A percentile compares a stretch with the other conserved stretches of the same genome.
Conservation (phyloP, 2,797 vertebrate genomes). For the Sebastiscus albofasciatus region DNA sequence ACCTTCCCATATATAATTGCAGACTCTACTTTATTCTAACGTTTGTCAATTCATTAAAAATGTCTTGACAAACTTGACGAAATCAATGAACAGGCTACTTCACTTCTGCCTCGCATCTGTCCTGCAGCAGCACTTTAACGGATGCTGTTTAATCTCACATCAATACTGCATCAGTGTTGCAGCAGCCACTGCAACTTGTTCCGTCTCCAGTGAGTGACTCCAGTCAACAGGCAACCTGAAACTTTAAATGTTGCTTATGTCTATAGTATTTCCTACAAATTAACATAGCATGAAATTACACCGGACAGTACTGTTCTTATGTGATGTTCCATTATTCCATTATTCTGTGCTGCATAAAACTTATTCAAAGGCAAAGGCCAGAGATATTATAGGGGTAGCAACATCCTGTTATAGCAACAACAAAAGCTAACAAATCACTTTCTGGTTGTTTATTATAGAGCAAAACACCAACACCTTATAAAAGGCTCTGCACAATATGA, state of each 20-base stretch:
- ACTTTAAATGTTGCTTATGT: not conserved
- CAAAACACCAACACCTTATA: not conserved
- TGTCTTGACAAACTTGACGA: not conserved
- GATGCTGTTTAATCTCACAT: conserved; percentile 28
- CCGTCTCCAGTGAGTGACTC: not conserved
- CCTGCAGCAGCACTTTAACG: conserved; percentile 1
- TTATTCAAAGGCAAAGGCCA: not conserved
- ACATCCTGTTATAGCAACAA: not conserved
- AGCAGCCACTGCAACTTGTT: conserved; percentile 15
- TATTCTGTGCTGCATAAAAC: not conserved
- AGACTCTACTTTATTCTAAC: not conserved
- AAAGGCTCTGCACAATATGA: not conserved
- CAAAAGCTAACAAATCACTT: conserved; percentile 1
- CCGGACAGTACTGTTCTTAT: not conserved
- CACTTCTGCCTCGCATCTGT: not conserved
- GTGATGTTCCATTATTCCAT: not conserved
- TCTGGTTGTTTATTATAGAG: not conserved
- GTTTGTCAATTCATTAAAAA: not conserved
- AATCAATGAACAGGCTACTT: not conserved
- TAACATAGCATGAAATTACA: not conserved
- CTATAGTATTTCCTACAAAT: not conserved
- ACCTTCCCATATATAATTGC: not conserved
- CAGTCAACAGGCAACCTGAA: not conserved
- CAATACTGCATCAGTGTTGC: conserved; percentile 30
- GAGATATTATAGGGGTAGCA: not conserved